Conservation (phyloP, 1,140 invertebrate genomes). For the Papilio helenus region DNA sequence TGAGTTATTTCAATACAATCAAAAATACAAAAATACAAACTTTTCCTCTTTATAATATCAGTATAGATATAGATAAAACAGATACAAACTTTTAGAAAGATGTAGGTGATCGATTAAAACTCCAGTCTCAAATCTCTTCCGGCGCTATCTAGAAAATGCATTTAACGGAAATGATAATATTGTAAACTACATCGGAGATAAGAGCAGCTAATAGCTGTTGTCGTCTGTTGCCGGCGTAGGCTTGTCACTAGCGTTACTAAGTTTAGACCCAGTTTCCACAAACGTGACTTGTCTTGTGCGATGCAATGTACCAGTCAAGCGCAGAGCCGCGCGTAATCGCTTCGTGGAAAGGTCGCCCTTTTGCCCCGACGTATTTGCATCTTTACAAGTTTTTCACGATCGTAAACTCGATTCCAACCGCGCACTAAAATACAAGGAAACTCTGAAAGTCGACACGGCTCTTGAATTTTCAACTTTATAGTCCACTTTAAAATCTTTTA, state of each 20-base stretch:
- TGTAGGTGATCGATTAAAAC: no score
- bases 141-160: background rate
- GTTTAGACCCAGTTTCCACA: background rate
- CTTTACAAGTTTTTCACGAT: conserved; percentile 21
- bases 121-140: background rate
- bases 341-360: background rate
- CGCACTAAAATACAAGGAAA: conserved; percentile 19
- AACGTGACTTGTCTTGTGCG: background rate
- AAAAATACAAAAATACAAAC: no score
- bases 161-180: conserved; percentile 1
- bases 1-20: no score
- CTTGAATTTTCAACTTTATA: conserved; percentile 11
- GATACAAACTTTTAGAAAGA: no score
- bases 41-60: no score
- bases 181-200: background rate
- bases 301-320: no score
- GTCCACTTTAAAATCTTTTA: conserved; percentile 12
- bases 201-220: conserved; percentile 1
- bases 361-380: background rate
- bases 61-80: no score
- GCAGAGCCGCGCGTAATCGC: background rate
- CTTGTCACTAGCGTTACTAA: background rate
- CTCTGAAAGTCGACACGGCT: conserved; percentile 12
- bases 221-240: background rate
- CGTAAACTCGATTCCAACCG: conserved; percentile 11